Evolutionary conservation across 2,113 vertebrate species (phyloP).

Genomic region (Prionailurus viverrinus): DNA sequence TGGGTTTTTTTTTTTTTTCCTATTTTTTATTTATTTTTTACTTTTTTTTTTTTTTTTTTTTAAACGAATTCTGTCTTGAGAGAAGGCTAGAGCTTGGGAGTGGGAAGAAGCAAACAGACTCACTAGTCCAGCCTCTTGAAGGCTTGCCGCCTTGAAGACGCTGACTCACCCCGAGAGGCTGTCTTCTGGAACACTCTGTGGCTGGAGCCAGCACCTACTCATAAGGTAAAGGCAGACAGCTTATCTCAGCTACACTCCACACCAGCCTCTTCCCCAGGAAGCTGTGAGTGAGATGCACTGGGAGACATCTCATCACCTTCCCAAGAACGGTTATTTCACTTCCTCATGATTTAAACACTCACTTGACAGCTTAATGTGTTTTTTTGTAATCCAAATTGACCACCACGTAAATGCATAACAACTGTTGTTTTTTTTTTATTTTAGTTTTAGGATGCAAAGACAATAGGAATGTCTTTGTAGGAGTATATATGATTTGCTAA

Average conservation of each 20-base stretch:
- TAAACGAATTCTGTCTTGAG: conserved; percentile 82
- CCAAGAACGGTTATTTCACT: neutral
- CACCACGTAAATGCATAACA: neutral
- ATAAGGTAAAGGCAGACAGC: neutral
- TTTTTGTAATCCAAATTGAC: conserved; percentile 29
- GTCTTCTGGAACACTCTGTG: neutral
- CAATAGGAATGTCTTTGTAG: neutral
- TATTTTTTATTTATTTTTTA: neutral
- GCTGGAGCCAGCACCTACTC: conserved; percentile 56
- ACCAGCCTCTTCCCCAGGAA: neutral
- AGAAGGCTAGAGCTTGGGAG: neutral
- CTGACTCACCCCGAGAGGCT: neutral
- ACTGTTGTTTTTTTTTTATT: neutral
- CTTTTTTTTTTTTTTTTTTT: conserved; percentile 66
- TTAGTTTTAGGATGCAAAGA: neutral
- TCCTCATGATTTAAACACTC: conserved; percentile 40
- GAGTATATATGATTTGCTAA: neutral
- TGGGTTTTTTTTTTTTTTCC: conserved; percentile 60
- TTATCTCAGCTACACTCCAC: neutral
- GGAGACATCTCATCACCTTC: neutral
- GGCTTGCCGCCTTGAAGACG: conserved; percentile 68
- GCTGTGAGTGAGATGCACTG: neutral
- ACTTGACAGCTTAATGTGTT: neutral
- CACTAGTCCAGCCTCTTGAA: conserved; percentile 68
- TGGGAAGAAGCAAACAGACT: conserved; percentile 72